Evolutionary conservation across 2,888 invertebrate genomes (phyloP).

Genomic region (Biston betularia): DNA sequence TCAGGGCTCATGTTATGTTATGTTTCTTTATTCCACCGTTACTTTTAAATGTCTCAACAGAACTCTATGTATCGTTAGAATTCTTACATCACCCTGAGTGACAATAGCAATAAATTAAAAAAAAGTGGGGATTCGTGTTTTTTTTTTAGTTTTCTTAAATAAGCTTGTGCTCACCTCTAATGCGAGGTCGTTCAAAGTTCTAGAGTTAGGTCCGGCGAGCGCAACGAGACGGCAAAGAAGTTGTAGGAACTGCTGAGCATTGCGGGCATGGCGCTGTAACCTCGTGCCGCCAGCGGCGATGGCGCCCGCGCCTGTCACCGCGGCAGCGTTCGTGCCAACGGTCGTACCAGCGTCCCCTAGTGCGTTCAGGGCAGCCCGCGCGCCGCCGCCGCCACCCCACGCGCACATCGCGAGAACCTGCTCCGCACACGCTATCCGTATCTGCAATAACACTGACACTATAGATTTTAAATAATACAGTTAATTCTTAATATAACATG

Average conservation of each 20-base stretch:
- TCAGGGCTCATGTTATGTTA: no score
- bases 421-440: conserved; percentile 93
- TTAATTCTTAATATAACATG: no score
- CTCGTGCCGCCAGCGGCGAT: conserved; percentile 64
- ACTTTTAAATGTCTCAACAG: no score
- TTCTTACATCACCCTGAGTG: no score
- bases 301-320: conserved; percentile 81
- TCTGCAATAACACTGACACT: conserved; percentile 60
- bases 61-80: no score
- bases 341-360: conserved; percentile 71
- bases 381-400: conserved; percentile 88
- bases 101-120: no score
- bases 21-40: no score
- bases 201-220: conserved; percentile 89
- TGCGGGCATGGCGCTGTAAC: conserved; percentile 87
- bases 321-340: conserved; percentile 85
- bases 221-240: conserved; percentile 89
- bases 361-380: conserved; percentile 69
- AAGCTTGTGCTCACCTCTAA: conserved; percentile 58
- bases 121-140: no score
- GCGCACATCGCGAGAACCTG: conserved; percentile 94
- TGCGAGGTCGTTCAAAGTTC: conserved; percentile 87
- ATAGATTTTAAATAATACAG: not conserved
- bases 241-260: conserved; percentile 92
- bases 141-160: no score